Evolutionary conservation across 2,888 invertebrate genomes (phyloP), one percentile per base, ranked within the genome.

Genomic region (Netelia virgata): DNA sequence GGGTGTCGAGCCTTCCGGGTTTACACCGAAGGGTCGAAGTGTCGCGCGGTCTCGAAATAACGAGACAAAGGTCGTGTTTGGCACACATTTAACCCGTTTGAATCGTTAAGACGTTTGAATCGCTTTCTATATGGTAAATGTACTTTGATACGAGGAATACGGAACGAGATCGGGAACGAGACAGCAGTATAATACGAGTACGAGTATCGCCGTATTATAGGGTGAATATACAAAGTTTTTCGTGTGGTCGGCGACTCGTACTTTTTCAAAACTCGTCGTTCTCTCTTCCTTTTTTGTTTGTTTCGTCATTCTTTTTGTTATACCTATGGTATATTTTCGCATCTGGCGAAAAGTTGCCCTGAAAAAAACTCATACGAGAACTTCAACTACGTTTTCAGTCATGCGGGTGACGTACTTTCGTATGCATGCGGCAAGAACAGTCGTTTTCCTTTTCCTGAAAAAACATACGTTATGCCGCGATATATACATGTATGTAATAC

Each of bases 391-490:
- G 47, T 57, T 70, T 83, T 55, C 63, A 20, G 43, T 53, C 64
- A 36, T 36, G 53, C 28, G 75, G 64, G 57, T 82, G 59, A 76
- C 50, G 70, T 79, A 83, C 50, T 76, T 63, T 61, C 79, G 23
- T 75, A 70, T 73, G 68, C 63, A 76, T 76, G 64, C 55, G 36
- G 63, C 69, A 57, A 77, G 64, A 74, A 73, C 75, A 77, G 55
- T 77, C 73, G 68, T 55, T 76, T 84, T 23, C 55, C 68, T 81
- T 77, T 68, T 47, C 20, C 28, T n/a, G n/a, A 69, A 63, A 11
- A 64, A 47, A 10, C 18, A 64, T 64, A 70, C 63, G n/a, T 66
- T 50, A 14, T 28, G 28, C 9, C 3, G 10, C 9, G 23, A 61
- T 61, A 61, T 61, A 61, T 47, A 47, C 1, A 47, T 47, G 3